These are phyloP conservation scores for Eutrigla gurnardus DNA, from an alignment of 2,797 vertebrate genomes.

Conservation along the genomic window DNA sequence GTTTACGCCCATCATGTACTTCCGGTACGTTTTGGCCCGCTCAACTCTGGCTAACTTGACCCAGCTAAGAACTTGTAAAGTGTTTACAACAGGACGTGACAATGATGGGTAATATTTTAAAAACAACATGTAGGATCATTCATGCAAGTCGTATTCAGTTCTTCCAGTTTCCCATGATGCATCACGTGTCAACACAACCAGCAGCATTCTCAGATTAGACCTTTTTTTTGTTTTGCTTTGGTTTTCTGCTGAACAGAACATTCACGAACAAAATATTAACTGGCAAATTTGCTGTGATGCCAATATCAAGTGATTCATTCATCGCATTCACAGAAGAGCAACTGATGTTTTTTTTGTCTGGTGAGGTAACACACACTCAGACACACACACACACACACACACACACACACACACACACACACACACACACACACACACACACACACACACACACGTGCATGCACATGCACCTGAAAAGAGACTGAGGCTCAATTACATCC, in stretches of 20 bases:
- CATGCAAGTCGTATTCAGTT: background rate
- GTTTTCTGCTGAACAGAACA: background rate
- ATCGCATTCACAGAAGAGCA: background rate
- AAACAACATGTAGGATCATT: background rate
- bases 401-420: constrained; percentile 20
- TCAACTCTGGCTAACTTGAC: constrained; percentile 15
- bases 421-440: constrained; percentile 26
- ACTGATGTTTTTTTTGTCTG: background rate
- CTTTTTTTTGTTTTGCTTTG: background rate
- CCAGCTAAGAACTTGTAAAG: rapidly evolving
- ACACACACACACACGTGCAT: constrained; percentile 12
- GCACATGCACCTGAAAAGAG: constrained; percentile 23
- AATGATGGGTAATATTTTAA: background rate
- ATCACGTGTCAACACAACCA: background rate
- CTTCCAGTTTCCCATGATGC: background rate
- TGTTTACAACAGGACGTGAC: constrained; percentile 38
- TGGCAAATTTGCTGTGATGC: background rate
- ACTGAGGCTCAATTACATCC: constrained; percentile 42
- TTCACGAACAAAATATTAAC: background rate
- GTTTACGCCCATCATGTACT: background rate
- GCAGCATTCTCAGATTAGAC: background rate
- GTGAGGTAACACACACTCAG: constrained; percentile 12
- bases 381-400: constrained; percentile 23
- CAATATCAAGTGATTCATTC: no score
- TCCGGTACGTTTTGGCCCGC: constrained; percentile 1